Conservation (phyloP, 1,140 invertebrate species). For the Philopotamus ludificatus region DNA sequence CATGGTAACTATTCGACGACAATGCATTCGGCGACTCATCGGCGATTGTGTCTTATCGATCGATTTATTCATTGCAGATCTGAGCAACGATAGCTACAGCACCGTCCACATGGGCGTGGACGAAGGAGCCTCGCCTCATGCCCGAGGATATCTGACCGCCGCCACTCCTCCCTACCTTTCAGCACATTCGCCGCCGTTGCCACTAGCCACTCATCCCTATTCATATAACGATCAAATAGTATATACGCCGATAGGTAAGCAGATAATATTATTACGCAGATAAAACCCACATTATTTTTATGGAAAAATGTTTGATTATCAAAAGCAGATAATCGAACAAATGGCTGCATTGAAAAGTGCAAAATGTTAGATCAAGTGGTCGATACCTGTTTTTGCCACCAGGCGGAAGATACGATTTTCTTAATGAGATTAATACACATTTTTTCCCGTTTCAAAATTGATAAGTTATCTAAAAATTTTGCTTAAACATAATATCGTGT, state of each 20-base stretch:
- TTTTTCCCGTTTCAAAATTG: too few species aligned
- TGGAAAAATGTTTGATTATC: too few species aligned
- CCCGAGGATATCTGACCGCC: constrained; percentile 59
- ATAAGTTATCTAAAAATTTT: too few species aligned
- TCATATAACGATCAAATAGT: constrained; percentile 76
- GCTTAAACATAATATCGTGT: too few species aligned
- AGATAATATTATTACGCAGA: not conserved
- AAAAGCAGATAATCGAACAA: not conserved
- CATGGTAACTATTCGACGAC: constrained; percentile 61
- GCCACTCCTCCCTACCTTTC: constrained; percentile 76
- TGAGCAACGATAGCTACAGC: constrained; percentile 85
- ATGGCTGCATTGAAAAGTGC: too few species aligned
- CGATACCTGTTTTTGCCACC: too few species aligned
- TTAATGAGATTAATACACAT: too few species aligned
- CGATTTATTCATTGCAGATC: constrained; percentile 62
- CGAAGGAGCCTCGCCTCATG: constrained; percentile 71
- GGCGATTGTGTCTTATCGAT: constrained; percentile 20
- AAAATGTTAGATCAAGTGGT: too few species aligned
- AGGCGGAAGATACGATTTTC: too few species aligned
- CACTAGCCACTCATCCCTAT: constrained; percentile 60
- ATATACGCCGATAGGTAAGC: constrained; percentile 74
- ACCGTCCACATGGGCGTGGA: constrained; percentile 77
- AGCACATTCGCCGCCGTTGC: constrained; percentile 72
- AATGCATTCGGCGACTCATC: constrained; percentile 4
- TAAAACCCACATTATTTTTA: too few species aligned